phyloP scores from a whole-genome alignment of 2,888 invertebrate genomes.

The Bhutanitis thaidina region DNA sequence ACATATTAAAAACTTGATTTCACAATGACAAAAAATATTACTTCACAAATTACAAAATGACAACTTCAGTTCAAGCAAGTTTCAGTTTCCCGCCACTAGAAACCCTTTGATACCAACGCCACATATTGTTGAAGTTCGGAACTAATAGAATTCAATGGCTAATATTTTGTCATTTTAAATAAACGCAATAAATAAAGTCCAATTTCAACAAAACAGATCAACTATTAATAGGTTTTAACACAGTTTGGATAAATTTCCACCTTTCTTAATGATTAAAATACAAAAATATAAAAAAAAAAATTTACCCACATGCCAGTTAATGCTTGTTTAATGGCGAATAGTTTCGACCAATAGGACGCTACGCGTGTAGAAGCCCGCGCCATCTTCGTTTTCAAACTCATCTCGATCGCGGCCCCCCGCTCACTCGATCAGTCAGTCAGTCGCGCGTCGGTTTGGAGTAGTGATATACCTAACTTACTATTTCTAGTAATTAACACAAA shows the following conservation, averaged over 20 bases:
- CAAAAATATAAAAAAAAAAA: slow-evolving; percentile 20
- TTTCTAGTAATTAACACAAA: slow-evolving; percentile 64
- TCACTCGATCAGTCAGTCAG: slow-evolving; percentile 84
- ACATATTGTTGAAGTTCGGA: slow-evolving; percentile 38
- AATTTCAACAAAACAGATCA: not conserved
- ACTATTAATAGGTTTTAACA: slow-evolving; percentile 18
- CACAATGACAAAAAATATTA: no score
- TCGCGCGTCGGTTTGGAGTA: slow-evolving; percentile 83
- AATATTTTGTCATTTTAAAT: slow-evolving; percentile 11
- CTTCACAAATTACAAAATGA: no score
- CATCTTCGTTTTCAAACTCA: slow-evolving; percentile 91
- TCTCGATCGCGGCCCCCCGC: slow-evolving; percentile 75
- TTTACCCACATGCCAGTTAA: slow-evolving; percentile 58
- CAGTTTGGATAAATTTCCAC: slow-evolving; percentile 28
- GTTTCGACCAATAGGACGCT: slow-evolving; percentile 57
- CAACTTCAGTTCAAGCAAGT: slow-evolving; percentile 23
- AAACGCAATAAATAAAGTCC: not conserved
- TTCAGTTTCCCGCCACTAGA: slow-evolving; percentile 57
- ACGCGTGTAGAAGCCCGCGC: slow-evolving; percentile 81
- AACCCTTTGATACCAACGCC: slow-evolving; percentile 30
- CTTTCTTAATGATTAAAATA: not conserved
- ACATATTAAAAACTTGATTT: no score
- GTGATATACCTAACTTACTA: slow-evolving; percentile 65
- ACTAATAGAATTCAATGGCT: slow-evolving; percentile 31
- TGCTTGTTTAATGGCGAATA: slow-evolving; percentile 59